phyloP scores from a whole-genome alignment of 1,140 invertebrate species.

The Papilio glaucus region DNA sequence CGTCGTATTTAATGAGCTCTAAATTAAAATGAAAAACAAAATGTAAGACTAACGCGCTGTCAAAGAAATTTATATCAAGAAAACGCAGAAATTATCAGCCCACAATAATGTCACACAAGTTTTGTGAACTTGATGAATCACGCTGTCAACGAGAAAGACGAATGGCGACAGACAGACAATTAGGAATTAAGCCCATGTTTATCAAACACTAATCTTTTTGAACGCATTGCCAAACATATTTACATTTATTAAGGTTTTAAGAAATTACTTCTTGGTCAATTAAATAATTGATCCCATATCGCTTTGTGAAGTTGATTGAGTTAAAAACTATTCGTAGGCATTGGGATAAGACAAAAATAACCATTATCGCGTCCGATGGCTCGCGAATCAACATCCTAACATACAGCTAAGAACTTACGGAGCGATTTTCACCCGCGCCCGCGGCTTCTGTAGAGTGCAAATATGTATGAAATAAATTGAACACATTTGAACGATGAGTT shows the following conservation, averaged over 20 bases:
- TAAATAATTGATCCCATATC: neutral
- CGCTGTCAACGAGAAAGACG: conserved; percentile 4
- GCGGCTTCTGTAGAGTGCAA: too few relatives aligned
- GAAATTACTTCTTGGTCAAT: neutral
- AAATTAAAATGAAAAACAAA: neutral
- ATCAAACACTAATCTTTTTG: neutral
- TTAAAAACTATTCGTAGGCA: neutral
- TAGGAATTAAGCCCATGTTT: neutral
- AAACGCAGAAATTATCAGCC: neutral
- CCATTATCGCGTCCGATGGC: too few relatives aligned
- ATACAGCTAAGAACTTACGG: too few relatives aligned
- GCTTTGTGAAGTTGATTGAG: too few relatives aligned
- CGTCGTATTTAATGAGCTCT: neutral
- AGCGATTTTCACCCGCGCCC: too few relatives aligned
- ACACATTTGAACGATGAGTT: too few relatives aligned
- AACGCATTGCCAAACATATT: neutral
- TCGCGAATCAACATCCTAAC: too few relatives aligned
- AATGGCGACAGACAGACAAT: conserved; percentile 4
- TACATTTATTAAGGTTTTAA: neutral
- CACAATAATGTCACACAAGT: conserved; percentile 2
- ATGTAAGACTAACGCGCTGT: neutral
- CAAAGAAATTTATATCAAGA: neutral
- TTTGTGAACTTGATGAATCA: conserved; percentile 12
- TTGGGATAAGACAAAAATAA: too few relatives aligned
- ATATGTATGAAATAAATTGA: too few relatives aligned